Base-by-base conservation (phyloP, 1,140 invertebrate species). In the Micrasema longulum region DNA sequence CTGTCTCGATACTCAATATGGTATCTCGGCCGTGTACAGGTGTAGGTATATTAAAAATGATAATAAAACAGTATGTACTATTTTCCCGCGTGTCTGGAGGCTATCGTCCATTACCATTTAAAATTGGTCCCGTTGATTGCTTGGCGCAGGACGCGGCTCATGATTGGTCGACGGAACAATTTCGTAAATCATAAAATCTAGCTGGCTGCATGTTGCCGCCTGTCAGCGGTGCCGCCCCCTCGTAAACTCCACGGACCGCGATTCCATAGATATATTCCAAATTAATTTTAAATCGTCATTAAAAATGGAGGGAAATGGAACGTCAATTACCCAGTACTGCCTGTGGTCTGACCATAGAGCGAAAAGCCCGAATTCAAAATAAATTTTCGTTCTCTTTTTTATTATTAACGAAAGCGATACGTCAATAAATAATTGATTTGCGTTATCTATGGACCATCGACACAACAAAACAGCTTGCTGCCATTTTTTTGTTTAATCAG, bases 171-270 rank as follows among this genome's bases (percentile, higher is more conserved):
- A 38, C 67, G 50, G 65, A 60, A 53, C 67, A 53, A 69, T 69
- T 69, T 62, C 65, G 73, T 75, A 75, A 75, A 75, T 75, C 73
- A 75, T 67, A 67, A 70, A 64, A 63, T 38, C 68, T 57, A 47
- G 53, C 63, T 31, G 73, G 69, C 69, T 69, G 55, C 68, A 53
- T 52, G 57, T 47, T 43, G 68, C 68, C 63, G 38, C 63, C 73
- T 75, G 73, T 75, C 73, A 75, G 73, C 73, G 69, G 73, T 62
- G 68, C 26, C 73, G 73, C 73, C 73, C 73, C 69, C 69, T 75
- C 73, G 66, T 75, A 75, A 75, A 74, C 57, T 41, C 57, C 38
- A 50, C 20, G 50, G 53, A 22, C 26, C 35, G 48, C 50, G 65
- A 68, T 62, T 69, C 67, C 67, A 62, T 70, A 70, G 26, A 31